A percentile compares a stretch with the other conserved stretches of the same genome.
Conservation (phyloP, 1,140 invertebrate genomes). For the Mactra quadrangularis region DNA sequence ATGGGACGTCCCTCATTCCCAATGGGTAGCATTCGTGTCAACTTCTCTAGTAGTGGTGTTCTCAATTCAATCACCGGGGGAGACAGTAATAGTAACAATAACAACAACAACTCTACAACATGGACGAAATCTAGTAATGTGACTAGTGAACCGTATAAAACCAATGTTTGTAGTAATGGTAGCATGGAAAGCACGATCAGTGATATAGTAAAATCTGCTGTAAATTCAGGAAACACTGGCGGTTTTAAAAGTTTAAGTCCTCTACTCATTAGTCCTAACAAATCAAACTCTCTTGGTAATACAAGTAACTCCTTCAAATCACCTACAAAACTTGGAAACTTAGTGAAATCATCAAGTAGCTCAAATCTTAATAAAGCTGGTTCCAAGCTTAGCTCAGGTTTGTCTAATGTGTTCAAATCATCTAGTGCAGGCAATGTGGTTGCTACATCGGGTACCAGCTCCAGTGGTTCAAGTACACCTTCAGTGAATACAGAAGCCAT, state of each 20-base stretch:
- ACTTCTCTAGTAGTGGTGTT: conserved; percentile 45
- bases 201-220: conserved; percentile 58
- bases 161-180: conserved; percentile 45
- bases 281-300: conserved; percentile 1
- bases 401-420: conserved; percentile 10
- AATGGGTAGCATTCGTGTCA: conserved; percentile 50
- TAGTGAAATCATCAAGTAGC: conserved; percentile 52
- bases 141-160: background rate
- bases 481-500: conserved; percentile 64
- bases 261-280: conserved; percentile 53
- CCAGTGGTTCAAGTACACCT: conserved; percentile 14
- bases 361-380: conserved; percentile 46
- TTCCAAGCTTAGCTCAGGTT: conserved; percentile 37
- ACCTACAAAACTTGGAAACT: conserved; percentile 44
- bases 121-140: background rate
- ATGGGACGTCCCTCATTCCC: conserved; percentile 39
- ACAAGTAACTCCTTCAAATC: conserved; percentile 49
- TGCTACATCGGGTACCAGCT: background rate
- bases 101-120: conserved; percentile 6
- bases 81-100: background rate
- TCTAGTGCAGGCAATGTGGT: conserved; percentile 16
- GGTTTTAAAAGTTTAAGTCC: conserved; percentile 58
- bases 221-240: conserved; percentile 50
- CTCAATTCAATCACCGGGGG: conserved; percentile 23
- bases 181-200: conserved; percentile 60